Evolutionary conservation across 2,113 vertebrate species (phyloP), one percentile per base, ranked within the genome.

Genomic region (Myrmophylax atrothorax): DNA sequence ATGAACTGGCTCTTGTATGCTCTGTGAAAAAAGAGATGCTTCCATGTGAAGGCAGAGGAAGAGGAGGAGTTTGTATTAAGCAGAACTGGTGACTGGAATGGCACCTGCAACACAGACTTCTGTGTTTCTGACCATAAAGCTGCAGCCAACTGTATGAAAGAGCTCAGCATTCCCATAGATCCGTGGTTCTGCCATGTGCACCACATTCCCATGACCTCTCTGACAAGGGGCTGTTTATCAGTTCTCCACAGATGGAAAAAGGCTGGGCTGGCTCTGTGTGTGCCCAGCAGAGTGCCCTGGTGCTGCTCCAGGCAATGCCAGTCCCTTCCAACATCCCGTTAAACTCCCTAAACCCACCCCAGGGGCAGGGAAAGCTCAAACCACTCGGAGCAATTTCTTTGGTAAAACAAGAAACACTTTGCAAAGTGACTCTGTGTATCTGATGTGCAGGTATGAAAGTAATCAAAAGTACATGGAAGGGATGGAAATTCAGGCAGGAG

Each of bases 371-470:
- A 55, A 66, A 37, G 5, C 42, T 50, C 38, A 59, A 46, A 24
- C 12, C 72, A 17, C 56, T 23, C 29, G 28, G 5, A 18, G 22
- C 75, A 24, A 18, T 85, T 59, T 33, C 29, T 76, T 52, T 29
- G 20, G 18, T 85, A 53, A 56, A 44, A 37, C 50, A 75, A 40
- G n/a, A 44, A 89, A 4, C 15, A 3, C 23, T 25, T 38, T 16
- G 28, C 31, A 0, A 15, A 33, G 38, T 8, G 49, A 35, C n/a
- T 58, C 33, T 3, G 0, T 18, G n/a, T 46, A 12, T 40, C 49
- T 53, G 42, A 28, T 40, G 38, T 28, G 29, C 13, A 31, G 80
- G 33, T 60, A 3, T 62, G 68, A 62, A 79, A 58, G 40, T 63
- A 46, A 56, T 46, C 42, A 12, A 7, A 84, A 40, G 23, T 63